phyloP scores from a whole-genome alignment of 2,113 vertebrate species.

The Nyctibius bracteatus region DNA sequence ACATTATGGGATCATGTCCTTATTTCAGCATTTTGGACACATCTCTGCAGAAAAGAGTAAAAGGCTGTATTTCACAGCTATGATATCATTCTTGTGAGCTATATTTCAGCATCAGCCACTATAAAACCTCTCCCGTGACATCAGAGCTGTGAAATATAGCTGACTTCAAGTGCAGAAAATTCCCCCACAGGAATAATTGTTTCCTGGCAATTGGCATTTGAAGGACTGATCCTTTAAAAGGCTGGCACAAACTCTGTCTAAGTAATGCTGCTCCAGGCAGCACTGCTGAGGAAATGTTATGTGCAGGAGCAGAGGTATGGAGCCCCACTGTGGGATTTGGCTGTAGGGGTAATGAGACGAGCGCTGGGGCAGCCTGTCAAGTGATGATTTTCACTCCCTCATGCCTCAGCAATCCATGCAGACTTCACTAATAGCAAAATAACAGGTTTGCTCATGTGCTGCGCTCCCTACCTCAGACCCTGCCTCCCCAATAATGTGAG shows the following conservation, averaged over 20 bases:
- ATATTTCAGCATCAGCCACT: conserved; percentile 63
- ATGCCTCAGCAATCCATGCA: neutral
- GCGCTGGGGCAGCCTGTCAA: neutral
- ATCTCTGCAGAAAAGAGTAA: conserved; percentile 28
- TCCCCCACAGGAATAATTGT: conserved; percentile 59
- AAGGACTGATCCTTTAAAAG: conserved; percentile 61
- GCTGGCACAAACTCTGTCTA: conserved; percentile 32
- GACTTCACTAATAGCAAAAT: conserved; percentile 3
- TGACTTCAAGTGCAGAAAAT: conserved; percentile 65
- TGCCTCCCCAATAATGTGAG: neutral
- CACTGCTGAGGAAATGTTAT: neutral
- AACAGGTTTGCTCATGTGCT: neutral
- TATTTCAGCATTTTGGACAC: conserved; percentile 22
- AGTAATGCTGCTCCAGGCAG: conserved; percentile 14
- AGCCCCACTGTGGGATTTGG: conserved; percentile 27
- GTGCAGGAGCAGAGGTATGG: neutral
- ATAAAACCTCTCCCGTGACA: conserved; percentile 68
- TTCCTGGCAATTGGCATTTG: conserved; percentile 69
- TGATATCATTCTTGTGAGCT: conserved; percentile 45
- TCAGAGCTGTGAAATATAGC: conserved; percentile 74
- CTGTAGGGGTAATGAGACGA: neutral
- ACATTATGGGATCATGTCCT: neutral
- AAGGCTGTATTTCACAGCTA: conserved; percentile 52
- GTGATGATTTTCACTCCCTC: conserved; percentile 28
- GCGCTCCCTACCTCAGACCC: neutral